Evolutionary conservation across 2,888 invertebrate species (phyloP), one percentile per base, ranked within the genome.

Genomic region (Muschampia plurimacula): DNA sequence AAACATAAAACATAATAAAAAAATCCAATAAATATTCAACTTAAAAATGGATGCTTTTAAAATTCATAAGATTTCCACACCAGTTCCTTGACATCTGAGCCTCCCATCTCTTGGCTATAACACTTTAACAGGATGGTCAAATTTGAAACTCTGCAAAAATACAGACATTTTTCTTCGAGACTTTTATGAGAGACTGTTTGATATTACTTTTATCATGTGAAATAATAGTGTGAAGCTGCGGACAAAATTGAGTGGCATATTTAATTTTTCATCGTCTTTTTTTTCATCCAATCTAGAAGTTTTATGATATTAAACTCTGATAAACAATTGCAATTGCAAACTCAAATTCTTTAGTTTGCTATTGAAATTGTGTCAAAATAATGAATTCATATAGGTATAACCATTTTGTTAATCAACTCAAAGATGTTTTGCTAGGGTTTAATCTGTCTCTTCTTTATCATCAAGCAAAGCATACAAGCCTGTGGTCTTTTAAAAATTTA

Each of bases 111-210:
- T 41, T 1, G 41, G 44, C 63, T 63, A 63, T 70, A 65, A 70
- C 57, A 70, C 69, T 70, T 59, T 66, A 66, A 66, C 65, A 66
- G 59, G 71, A 71, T 71, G 65, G 65, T 44, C 62, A 52, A 57
- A 71, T 71, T 71, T 71, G 71, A 71, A 71, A 46, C 65, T 32
- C 10, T 71, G 71, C 71, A 65, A 71, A 71, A 71, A 71, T 60
- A 65, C 59, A 71, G 65, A 59, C 71, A 71, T 71, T 66, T 71
- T 60, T 71, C 71, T 59, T 71, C 59, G 12, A 60, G 59, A 66
- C 65, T 71, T 71, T 71, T 66, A 71, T 66, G 36, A 44, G 55
- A 63, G 8, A 55, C 36, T 28, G n/a, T 46, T 55, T 15, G 55
- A 36, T 36, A 55, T 66, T 66, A 15, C 39, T 39, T 44, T 57